phyloP scores from a whole-genome alignment of 2,888 invertebrate genomes.

The Polia nebulosa region DNA sequence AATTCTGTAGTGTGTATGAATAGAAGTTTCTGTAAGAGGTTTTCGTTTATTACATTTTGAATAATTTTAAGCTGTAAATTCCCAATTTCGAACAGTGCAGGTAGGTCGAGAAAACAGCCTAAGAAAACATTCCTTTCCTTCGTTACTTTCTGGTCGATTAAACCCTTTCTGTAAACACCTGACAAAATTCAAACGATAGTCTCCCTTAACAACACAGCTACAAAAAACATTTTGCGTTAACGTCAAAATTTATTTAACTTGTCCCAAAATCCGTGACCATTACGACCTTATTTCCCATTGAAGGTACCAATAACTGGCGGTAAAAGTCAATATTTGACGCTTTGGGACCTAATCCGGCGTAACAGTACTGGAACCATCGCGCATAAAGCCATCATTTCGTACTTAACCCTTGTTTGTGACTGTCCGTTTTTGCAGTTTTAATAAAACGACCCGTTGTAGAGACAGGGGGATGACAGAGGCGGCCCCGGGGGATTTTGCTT shows the following conservation, averaged over 20 bases:
- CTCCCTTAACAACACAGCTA: neutral
- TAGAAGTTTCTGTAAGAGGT: neutral
- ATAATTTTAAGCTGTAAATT: neutral
- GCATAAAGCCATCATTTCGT: slow-evolving; percentile 73
- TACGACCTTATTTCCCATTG: slow-evolving; percentile 59
- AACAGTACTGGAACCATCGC: slow-evolving; percentile 57
- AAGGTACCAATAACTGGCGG: slow-evolving; percentile 63
- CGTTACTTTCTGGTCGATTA: slow-evolving; percentile 6
- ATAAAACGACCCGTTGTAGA: slow-evolving; percentile 72
- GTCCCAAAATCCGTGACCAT: slow-evolving; percentile 56
- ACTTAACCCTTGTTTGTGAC: slow-evolving; percentile 75
- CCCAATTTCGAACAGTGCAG: neutral
- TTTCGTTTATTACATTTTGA: neutral
- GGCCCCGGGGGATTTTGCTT: slow-evolving; percentile 62
- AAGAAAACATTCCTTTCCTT: slow-evolving; percentile 2
- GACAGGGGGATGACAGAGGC: slow-evolving; percentile 68
- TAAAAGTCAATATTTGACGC: slow-evolving; percentile 68
- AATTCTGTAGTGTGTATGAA: neutral
- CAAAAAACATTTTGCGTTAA: slow-evolving; percentile 38
- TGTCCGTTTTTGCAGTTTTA: slow-evolving; percentile 79
- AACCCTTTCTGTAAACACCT: slow-evolving; percentile 25
- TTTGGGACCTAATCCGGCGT: slow-evolving; percentile 59
- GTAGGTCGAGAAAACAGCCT: neutral
- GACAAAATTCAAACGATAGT: slow-evolving; percentile 16
- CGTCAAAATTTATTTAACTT: slow-evolving; percentile 45